A percentile compares a stretch with the other conserved stretches of the same genome.
Evolutionary conservation across 1,140 invertebrate species (phyloP).

Genomic region (Zaprionus ornatus): DNA sequence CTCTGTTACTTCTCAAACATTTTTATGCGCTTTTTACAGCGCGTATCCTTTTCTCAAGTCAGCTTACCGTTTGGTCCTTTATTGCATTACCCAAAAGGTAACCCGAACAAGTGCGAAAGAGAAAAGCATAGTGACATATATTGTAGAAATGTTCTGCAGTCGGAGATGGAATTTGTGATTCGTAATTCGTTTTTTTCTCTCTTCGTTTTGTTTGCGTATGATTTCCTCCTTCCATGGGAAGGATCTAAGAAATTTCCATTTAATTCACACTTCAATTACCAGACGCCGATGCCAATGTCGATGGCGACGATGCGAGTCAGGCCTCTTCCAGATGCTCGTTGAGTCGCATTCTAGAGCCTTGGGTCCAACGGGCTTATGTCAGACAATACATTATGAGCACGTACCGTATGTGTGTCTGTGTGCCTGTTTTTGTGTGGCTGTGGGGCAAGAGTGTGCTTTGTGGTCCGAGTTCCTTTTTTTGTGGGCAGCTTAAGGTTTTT

Average conservation of each 20-base stretch:
- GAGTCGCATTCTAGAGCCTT: background rate
- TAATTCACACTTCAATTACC: slow-evolving; percentile 42
- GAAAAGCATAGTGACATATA: background rate
- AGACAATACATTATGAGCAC: slow-evolving; percentile 38
- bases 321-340: slow-evolving; percentile 5
- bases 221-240: slow-evolving; percentile 4
- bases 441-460: background rate
- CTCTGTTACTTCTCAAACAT: slow-evolving; percentile 60
- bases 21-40: slow-evolving; percentile 78
- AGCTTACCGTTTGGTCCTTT: slow-evolving; percentile 54
- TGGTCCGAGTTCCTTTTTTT: slow-evolving; percentile 5
- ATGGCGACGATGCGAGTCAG: background rate
- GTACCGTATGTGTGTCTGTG: slow-evolving; percentile 1
- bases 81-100: slow-evolving; percentile 67
- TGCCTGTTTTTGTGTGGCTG: no score
- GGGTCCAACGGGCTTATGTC: slow-evolving; percentile 22
- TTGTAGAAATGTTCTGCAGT: background rate
- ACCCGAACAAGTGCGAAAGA: slow-evolving; percentile 44
- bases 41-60: slow-evolving; percentile 76
- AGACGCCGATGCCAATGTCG: background rate
- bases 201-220: slow-evolving; percentile 16
- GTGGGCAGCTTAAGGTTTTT: slow-evolving; percentile 39
- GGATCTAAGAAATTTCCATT: slow-evolving; percentile 27
- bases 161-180: background rate
- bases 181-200: slow-evolving; percentile 1